phyloP scores from a whole-genome alignment of 2,113 vertebrate species.

The Mionectes macconnelli region DNA sequence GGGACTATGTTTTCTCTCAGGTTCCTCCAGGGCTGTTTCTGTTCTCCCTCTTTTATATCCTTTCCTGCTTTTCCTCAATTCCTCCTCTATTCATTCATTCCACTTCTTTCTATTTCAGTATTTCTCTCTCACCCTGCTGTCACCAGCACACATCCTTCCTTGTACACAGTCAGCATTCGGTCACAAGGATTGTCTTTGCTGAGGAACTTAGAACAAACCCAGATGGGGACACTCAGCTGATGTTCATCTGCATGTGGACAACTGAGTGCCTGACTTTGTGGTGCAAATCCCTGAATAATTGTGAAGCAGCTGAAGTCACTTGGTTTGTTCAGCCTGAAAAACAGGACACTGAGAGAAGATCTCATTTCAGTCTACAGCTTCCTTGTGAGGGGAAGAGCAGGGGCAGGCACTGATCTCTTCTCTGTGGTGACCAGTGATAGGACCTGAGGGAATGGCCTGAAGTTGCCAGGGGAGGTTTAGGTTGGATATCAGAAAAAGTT shows the following conservation, averaged over 20 bases:
- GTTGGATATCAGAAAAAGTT: background rate
- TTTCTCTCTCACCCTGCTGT: background rate
- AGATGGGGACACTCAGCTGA: no score
- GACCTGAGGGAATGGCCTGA: background rate
- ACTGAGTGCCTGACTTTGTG: background rate
- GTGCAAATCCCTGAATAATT: background rate
- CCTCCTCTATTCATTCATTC: background rate
- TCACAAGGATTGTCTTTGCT: background rate
- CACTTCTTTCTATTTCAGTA: background rate
- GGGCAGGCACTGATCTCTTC: background rate
- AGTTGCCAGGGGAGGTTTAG: background rate
- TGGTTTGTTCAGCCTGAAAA: background rate
- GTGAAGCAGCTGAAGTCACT: background rate
- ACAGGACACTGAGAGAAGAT: background rate
- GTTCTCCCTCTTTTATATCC: background rate
- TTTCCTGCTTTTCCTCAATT: background rate
- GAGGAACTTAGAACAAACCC: background rate
- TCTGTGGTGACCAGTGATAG: background rate
- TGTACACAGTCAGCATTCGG: fast-evolving
- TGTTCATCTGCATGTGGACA: fast-evolving
- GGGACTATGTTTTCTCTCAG: background rate
- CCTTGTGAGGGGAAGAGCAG: background rate
- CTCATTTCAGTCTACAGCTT: background rate
- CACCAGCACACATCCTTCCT: background rate
- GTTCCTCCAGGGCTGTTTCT: background rate